Evolutionary conservation across 1,140 invertebrate genomes (phyloP), one percentile per base, ranked within the genome.

Genomic region (Aricia agestis): DNA sequence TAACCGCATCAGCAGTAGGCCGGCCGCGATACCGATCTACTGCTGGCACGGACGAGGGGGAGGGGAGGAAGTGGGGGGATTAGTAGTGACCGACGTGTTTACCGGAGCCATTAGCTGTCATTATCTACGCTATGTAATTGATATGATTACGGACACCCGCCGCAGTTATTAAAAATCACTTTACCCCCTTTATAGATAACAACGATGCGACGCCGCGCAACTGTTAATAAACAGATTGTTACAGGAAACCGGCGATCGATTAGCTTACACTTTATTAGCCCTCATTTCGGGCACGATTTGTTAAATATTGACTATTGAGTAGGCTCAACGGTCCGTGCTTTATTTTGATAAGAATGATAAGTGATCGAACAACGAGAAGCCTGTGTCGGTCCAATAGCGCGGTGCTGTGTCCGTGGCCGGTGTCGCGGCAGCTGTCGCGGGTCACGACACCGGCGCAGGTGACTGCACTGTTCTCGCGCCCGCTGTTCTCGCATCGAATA

Each of bases 1-100:
- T 67, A 67, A 71, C 31, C 45, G 52, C 70, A 69, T 69, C 59
- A 69, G 68, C 57, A 13, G 11, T 25, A 41, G 17, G 31, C n/a
- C n/a, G 13, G n/a, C 15, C 66, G 52, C 66, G 66, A 45, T 59
- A 67, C 36, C 18, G 25, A n/a, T 18, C n/a, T 36, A 25, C 58
- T 25, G 9, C 31, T 32, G 13, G 18, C 41, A 57, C 31, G 41
- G 17, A 25, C 0, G n/a, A 5, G 58, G 18, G 58, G 15, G 58
- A 5, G 17, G 17, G 58, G 2, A 6, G 11, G 59, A 13, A 17
- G 58, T 2, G 58, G 13, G 58, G 58, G 58, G 13, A 7, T 32
- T n/a, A 25, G 25, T 25, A 25, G 25, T 59, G n/a, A 18, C 15
- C 52, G 18, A 13, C 17, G 17, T 15, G 18, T 52, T 58, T 58